Conservation (phyloP, 2,888 invertebrate species). For the Leptopilina myrica region DNA sequence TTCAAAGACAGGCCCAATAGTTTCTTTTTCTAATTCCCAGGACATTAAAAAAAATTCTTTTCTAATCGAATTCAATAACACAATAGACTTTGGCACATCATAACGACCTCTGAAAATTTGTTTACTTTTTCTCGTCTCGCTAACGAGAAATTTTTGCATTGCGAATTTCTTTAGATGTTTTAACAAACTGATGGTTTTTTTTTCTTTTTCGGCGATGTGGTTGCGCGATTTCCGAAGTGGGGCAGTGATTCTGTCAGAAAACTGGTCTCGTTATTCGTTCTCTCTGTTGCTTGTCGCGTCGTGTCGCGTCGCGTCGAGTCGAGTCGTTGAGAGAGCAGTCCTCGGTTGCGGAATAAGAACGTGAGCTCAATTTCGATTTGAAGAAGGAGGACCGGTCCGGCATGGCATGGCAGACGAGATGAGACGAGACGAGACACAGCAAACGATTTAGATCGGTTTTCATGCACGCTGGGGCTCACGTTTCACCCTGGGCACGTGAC, state of each 20-base stretch:
- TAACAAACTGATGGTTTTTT: not conserved
- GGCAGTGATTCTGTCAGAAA: conserved; percentile 30
- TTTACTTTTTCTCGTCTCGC: not conserved
- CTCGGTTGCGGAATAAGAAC: conserved; percentile 53
- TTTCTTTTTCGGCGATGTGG: not conserved
- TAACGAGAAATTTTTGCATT: conserved; percentile 31
- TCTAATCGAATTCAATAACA: not conserved
- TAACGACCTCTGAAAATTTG: conserved; percentile 12
- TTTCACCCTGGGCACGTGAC: conserved; percentile 68
- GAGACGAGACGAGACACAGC: not conserved
- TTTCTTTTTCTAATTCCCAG: no score
- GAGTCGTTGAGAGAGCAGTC: no score
- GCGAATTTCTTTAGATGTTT: conserved; percentile 24
- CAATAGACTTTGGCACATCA: conserved; percentile 1
- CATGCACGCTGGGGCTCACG: conserved; percentile 51
- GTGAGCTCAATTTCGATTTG: conserved; percentile 65
- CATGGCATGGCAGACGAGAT: not conserved
- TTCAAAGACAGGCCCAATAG: no score
- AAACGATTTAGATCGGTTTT: conserved; percentile 54
- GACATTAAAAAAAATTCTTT: no score
- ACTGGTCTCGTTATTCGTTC: conserved; percentile 39
- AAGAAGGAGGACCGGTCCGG: conserved; percentile 47
- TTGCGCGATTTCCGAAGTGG: not conserved
- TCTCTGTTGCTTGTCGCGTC: conserved; percentile 31
- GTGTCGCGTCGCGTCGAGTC: no score